A percentile compares a stretch with the other conserved stretches of the same genome.
These are phyloP conservation scores for Melieria omissa DNA, from an alignment of 2,888 invertebrate genomes.

Conservation along the genomic window DNA sequence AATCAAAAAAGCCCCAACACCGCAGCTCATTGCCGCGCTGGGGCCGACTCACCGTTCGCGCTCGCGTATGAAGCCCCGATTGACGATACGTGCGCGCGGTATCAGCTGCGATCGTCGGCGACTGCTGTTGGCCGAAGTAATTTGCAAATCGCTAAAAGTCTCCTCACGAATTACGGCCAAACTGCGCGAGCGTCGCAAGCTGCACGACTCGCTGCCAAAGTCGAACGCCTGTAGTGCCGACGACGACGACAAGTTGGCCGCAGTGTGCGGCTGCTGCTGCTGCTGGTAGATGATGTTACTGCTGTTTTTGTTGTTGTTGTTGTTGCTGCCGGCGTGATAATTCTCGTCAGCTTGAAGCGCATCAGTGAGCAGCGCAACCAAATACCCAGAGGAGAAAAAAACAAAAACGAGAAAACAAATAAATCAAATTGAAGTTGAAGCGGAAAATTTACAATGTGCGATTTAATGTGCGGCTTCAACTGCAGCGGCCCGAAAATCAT, in stretches of 20 bases:
- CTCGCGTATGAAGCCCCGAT: constrained; percentile 79
- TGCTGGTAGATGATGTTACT: constrained; percentile 36
- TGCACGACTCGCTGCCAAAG: constrained; percentile 66
- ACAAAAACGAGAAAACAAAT: background rate
- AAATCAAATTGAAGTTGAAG: background rate
- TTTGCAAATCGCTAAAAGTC: constrained; percentile 77
- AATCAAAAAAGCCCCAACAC: background rate
- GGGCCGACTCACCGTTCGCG: constrained; percentile 73
- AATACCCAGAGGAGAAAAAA: background rate
- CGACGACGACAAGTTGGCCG: constrained; percentile 19
- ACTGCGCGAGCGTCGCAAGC: constrained; percentile 76
- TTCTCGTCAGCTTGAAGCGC: constrained; percentile 49
- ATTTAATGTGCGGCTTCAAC: background rate
- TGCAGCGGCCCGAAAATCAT: background rate
- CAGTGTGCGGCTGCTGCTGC: background rate
- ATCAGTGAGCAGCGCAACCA: constrained; percentile 30
- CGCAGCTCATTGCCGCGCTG: too few species aligned
- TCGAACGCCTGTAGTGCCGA: constrained; percentile 54
- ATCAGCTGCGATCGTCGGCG: constrained; percentile 81
- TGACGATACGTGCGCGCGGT: constrained; percentile 82
- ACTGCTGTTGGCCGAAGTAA: constrained; percentile 73
- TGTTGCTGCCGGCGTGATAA: constrained; percentile 49
- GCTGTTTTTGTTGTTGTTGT: constrained; percentile 31
- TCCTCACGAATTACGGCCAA: constrained; percentile 83
- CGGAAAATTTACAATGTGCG: background rate